A percentile compares a stretch with the other conserved stretches of the same genome.
These are phyloP conservation scores for Gryllus bimaculatus DNA, from an alignment of 1,140 invertebrate species.

Conservation along the genomic window DNA sequence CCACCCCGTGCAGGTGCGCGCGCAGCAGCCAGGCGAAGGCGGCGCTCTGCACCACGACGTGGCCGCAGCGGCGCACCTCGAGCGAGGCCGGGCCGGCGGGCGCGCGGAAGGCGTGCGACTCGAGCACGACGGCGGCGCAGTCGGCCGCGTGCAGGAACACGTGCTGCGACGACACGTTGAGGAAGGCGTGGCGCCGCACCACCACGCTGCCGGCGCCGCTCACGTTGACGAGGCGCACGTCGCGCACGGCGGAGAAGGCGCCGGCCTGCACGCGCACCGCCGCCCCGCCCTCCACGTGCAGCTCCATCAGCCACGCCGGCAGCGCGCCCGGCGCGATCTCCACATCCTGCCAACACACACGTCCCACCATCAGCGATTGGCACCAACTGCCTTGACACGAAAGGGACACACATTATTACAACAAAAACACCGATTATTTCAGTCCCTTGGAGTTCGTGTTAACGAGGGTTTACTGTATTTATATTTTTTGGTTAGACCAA, in stretches of 20 bases:
- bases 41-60: slow-evolving; percentile 46
- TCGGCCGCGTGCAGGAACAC: slow-evolving; percentile 38
- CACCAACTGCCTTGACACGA: background rate
- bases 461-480: too few species aligned
- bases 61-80: slow-evolving; percentile 41
- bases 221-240: slow-evolving; percentile 29
- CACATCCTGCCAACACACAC: slow-evolving; percentile 38
- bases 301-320: slow-evolving; percentile 41
- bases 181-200: slow-evolving; percentile 40
- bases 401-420: too few species aligned
- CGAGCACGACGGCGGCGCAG: slow-evolving; percentile 15
- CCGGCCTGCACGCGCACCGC: slow-evolving; percentile 44
- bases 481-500: too few species aligned
- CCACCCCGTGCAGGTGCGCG: slow-evolving; percentile 46
- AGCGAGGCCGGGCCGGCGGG: slow-evolving; percentile 43
- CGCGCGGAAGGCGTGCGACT: slow-evolving; percentile 19
- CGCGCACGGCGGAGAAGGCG: slow-evolving; percentile 35
- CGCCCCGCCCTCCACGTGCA: slow-evolving; percentile 46
- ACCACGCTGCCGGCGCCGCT: slow-evolving; percentile 36
- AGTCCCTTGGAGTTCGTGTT: too few species aligned
- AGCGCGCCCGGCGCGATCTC: slow-evolving; percentile 41
- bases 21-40: slow-evolving; percentile 54
- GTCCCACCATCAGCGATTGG: slow-evolving; percentile 23
- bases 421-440: too few species aligned
- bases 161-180: slow-evolving; percentile 40